Evolutionary conservation across 2,113 vertebrate genomes (phyloP).

Genomic region (Calonectris borealis): DNA sequence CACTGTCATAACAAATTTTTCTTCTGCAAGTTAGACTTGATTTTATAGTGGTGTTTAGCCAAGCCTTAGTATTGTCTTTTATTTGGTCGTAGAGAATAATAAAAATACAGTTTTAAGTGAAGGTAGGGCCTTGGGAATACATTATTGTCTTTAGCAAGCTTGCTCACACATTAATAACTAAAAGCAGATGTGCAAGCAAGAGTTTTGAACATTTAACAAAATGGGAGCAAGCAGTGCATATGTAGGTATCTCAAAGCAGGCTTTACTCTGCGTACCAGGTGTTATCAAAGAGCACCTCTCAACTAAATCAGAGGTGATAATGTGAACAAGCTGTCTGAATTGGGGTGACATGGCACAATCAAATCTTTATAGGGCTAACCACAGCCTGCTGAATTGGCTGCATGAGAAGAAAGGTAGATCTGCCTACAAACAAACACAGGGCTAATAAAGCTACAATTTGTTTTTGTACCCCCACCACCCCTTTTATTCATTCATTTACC

Average conservation of each 20-base stretch:
- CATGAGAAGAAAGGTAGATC: background rate
- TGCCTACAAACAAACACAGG: background rate
- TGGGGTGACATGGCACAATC: background rate
- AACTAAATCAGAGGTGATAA: slow-evolving; percentile 23
- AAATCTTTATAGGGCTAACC: slow-evolving; percentile 17
- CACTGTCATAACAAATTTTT: background rate
- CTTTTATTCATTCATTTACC: background rate
- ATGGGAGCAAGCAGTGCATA: background rate
- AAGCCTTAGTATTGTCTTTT: background rate
- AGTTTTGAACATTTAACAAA: background rate
- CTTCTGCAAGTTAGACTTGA: background rate
- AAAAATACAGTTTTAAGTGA: background rate
- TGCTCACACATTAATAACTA: background rate
- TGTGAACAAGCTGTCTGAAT: slow-evolving; percentile 15
- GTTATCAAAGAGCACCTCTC: slow-evolving; percentile 22
- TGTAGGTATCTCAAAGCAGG: background rate
- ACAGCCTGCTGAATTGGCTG: slow-evolving; percentile 18
- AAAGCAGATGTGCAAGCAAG: background rate
- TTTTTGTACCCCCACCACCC: background rate
- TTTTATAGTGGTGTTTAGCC: background rate
- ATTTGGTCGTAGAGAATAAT: background rate
- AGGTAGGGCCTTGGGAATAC: background rate
- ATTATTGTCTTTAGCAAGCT: background rate
- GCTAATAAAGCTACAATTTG: background rate
- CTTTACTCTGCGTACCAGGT: background rate